Evolutionary conservation across 2,113 vertebrate species (phyloP), one percentile per base, ranked within the genome.

Genomic region (zebrafish (Danio rerio)): DNA sequence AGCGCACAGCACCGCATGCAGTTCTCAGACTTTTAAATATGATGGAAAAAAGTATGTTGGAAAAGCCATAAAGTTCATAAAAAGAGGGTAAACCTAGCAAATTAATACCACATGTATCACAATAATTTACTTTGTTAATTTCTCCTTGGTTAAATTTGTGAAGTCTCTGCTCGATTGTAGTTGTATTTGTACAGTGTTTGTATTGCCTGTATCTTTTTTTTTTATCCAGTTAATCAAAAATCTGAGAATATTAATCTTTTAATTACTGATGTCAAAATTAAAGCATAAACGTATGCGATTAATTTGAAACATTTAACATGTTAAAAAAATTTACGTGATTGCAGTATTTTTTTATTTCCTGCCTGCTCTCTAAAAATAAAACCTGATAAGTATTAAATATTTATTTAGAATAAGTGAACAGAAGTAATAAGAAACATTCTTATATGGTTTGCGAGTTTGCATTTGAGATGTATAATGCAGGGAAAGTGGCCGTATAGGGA

Each of bases 91-190:
- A 55, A 55, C 53, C 53, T 31, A 16, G 50, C 8, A 53, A 55
- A 72, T 72, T 55, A 55, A 40, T 55, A 42, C 49, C 70, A 72
- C n/a, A 55, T 72, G 70, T 11, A 16, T 10, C 13, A 72, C 70
- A 31, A 42, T 10, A 53, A 72, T 72, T 55, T 72, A 72, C 53
- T 72, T 53, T 55, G 70, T 52, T 72, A 53, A 16, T 13, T 55
- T 2, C 8, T 72, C 21, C 5, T 10, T 72, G 13, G 13, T 53
- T 72, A 49, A 5, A 55, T 72, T 55, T 72, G 13, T 31, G 20
- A 72, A 55, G 5, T 21, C 31, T 53, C 12, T 21, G 40, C 20
- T 55, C 5, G 0, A 72, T 72, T 72, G 31, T 18, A 71, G 21
- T 72, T 53, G 31, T 55, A 40, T 72, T 53, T 55, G n/a, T 50